Evolutionary conservation across 2,113 vertebrate genomes (phyloP).

Genomic region (Oceanites oceanicus): DNA sequence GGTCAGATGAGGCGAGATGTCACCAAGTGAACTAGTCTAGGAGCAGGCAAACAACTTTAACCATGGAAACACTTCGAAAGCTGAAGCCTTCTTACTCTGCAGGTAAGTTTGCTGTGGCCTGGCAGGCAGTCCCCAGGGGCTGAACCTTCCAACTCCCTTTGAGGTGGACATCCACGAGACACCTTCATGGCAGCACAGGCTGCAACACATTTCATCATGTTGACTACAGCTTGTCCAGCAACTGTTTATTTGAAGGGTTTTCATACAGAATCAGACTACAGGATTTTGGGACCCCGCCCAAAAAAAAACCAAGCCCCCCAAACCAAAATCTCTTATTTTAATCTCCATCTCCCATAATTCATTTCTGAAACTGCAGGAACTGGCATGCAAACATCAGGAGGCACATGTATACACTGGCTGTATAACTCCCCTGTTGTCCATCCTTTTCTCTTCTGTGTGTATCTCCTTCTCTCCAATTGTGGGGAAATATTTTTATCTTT

Average conservation of each 20-base stretch:
- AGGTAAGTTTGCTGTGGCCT: neutral
- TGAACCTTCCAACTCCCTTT: neutral
- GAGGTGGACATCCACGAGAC: neutral
- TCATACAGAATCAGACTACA: neutral
- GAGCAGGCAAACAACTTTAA: neutral
- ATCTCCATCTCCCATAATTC: neutral
- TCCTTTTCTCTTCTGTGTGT: neutral
- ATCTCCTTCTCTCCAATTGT: neutral
- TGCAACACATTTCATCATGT: neutral
- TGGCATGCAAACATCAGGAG: neutral
- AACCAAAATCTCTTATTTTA: neutral
- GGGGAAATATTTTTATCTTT: neutral
- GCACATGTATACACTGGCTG: neutral
- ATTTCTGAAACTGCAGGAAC: neutral
- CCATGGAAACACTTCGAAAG: neutral
- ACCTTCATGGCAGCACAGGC: neutral
- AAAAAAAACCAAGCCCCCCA: neutral
- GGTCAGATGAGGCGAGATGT: neutral
- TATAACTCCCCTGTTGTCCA: neutral
- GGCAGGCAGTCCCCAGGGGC: neutral
- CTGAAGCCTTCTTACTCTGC: neutral
- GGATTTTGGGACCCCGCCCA: neutral
- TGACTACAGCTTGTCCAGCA: neutral
- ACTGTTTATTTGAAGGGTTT: neutral
- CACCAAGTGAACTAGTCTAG: no score